Evolutionary conservation across 2,797 vertebrate species (phyloP).

Genomic region (Merluccius polli): DNA sequence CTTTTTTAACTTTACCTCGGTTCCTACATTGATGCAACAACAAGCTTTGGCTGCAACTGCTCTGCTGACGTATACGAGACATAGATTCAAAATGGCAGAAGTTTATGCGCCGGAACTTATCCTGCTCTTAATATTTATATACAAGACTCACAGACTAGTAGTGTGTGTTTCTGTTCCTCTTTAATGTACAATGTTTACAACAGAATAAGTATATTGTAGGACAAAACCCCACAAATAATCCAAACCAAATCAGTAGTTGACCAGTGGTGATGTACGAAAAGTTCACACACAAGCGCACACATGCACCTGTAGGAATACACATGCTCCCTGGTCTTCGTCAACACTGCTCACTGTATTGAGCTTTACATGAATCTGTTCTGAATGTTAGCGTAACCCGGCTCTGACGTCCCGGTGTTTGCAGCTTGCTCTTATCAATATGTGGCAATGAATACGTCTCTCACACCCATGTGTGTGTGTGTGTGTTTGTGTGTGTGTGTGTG

Average conservation of each 20-base stretch:
- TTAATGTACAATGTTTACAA: background rate
- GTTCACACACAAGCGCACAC: background rate
- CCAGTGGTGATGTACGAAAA: background rate
- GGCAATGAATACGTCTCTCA: background rate
- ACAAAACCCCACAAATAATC: background rate
- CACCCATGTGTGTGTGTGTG: background rate
- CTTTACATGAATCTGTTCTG: constrained; percentile 29
- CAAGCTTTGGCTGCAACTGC: background rate
- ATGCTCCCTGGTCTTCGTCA: background rate
- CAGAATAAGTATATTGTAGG: background rate
- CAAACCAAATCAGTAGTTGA: background rate
- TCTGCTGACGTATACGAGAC: background rate
- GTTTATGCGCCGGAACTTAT: background rate
- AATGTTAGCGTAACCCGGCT: constrained; percentile 1
- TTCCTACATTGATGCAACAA: background rate
- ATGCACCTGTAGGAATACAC: constrained; percentile 12
- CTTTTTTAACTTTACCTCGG: background rate
- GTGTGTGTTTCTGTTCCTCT: background rate
- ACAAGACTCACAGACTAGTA: too few species aligned
- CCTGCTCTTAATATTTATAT: background rate
- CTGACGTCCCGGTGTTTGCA: constrained; percentile 27
- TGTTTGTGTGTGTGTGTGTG: too few species aligned
- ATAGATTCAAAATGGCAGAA: too few species aligned
- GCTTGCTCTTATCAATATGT: background rate
- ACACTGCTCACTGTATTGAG: background rate